Percentiles rank a stretch among this genome's conserved stretches.
phyloP scores from a whole-genome alignment of 2,113 vertebrate genomes.

The Sula dactylatra region DNA sequence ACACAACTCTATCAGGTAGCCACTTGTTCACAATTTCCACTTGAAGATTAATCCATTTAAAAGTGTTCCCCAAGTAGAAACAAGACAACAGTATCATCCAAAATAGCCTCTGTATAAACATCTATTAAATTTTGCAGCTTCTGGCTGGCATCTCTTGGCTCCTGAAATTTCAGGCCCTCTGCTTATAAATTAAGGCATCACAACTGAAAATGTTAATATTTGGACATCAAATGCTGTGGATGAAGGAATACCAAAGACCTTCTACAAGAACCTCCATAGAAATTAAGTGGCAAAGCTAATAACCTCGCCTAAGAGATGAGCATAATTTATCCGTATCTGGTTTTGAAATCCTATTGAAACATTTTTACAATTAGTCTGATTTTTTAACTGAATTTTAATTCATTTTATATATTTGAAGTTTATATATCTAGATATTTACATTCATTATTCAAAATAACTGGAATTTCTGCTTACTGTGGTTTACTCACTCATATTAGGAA shows the following conservation, averaged over 20 bases:
- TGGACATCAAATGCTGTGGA: conserved; percentile 86
- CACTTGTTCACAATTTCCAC: conserved; percentile 57
- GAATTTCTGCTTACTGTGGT: conserved; percentile 37
- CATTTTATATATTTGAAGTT: not conserved
- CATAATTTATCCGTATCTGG: not conserved
- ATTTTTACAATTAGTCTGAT: not conserved
- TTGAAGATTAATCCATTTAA: conserved; percentile 56
- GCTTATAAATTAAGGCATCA: conserved; percentile 90
- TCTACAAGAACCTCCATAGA: conserved; percentile 64
- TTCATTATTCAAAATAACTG: conserved; percentile 30
- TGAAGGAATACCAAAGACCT: conserved; percentile 85
- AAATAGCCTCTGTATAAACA: conserved; percentile 63
- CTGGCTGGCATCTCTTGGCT: conserved; percentile 61
- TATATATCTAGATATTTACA: not conserved
- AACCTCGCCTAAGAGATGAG: not conserved
- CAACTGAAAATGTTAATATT: conserved; percentile 83
- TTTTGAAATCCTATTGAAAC: conserved; percentile 2
- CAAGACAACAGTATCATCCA: conserved; percentile 43
- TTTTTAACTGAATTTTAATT: not conserved
- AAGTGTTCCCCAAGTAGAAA: conserved; percentile 66
- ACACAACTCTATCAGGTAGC: conserved; percentile 66
- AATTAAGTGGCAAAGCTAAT: conserved; percentile 39
- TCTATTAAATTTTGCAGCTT: conserved; percentile 32
- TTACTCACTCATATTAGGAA: conserved; percentile 26
- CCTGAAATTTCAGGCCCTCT: conserved; percentile 76